Percentiles rank a stretch among this genome's conserved stretches.
Evolutionary conservation across 2,113 vertebrate genomes (phyloP).

Genomic region (cat (Felis catus)): F.catus_Fca126_mat1.0 CM031413.1:115527501-115528000

Average conservation of each 20-base stretch:
- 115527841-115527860: not conserved
- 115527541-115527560: no score
- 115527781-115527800: not conserved
- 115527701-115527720: not conserved
- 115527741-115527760: not conserved
- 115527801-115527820: not conserved
- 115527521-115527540: no score
- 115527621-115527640: no score
- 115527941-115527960: not conserved
- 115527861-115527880: not conserved
- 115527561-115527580: no score
- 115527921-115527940: not conserved
- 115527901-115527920: not conserved
- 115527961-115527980: not conserved
- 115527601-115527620: no score
- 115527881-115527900: not conserved
- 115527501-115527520: no score
- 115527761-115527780: not conserved
- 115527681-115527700: not conserved
- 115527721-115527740: not conserved
- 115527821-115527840: not conserved
- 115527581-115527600: no score
- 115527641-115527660: not conserved
- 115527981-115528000: not conserved
- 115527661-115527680: not conserved